Conservation (phyloP, 2,888 invertebrate genomes). For the Limnephilus rhombicus region DNA sequence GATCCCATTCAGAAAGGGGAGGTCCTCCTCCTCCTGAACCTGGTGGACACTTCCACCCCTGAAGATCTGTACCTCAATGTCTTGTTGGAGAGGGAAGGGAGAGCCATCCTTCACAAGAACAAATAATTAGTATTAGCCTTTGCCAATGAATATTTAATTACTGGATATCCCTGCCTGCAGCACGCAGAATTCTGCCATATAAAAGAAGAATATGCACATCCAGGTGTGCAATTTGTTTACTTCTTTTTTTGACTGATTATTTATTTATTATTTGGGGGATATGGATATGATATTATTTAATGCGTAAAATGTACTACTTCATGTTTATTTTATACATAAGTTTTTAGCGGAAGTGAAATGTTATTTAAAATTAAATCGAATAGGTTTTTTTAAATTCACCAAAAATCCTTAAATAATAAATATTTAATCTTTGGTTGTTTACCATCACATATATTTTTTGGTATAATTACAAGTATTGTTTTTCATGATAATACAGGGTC, state of each 20-base stretch:
- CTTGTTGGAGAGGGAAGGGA: constrained; percentile 80
- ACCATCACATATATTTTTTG: neutral
- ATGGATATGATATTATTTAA: neutral
- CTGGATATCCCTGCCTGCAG: neutral
- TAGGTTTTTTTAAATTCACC: neutral
- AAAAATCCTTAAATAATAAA: neutral
- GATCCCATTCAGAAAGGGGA: constrained; percentile 81
- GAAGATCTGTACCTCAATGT: constrained; percentile 83
- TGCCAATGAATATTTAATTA: neutral
- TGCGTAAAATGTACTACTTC: neutral
- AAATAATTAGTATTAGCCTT: neutral
- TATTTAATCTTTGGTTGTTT: neutral
- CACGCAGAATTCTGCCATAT: neutral
- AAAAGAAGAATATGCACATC: neutral
- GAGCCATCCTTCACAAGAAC: constrained; percentile 72
- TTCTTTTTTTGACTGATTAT: neutral
- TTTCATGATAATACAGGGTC: neutral
- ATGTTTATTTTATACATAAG: neutral
- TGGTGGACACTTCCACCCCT: constrained; percentile 84
- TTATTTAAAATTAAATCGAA: neutral
- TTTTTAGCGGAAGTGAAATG: neutral
- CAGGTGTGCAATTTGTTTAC: neutral
- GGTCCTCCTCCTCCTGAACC: constrained; percentile 80
- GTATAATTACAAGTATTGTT: neutral
- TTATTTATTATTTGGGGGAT: neutral